These are phyloP conservation scores for Dinocampus coccinellae DNA, from an alignment of 2,888 invertebrate genomes.

Conservation along the genomic window DNA sequence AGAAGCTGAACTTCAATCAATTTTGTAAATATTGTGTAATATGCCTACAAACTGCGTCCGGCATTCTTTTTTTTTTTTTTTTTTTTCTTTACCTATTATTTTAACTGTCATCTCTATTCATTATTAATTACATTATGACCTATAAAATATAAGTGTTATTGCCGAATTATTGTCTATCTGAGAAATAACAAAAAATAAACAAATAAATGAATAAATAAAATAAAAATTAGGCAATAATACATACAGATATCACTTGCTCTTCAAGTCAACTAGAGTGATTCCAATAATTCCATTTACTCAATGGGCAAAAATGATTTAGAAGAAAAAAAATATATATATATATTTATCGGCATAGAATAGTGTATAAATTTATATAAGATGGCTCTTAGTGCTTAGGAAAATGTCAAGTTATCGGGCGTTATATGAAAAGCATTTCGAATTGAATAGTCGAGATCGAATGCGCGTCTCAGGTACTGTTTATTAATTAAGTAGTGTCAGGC, in stretches of 20 bases:
- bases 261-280: neutral
- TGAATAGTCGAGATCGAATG: slow-evolving; percentile 28
- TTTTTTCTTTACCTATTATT: slow-evolving; percentile 2
- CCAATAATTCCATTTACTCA: neutral
- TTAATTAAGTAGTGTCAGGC: slow-evolving; percentile 34
- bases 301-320: neutral
- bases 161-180: neutral
- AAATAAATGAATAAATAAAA: neutral
- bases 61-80: slow-evolving; percentile 41
- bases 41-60: slow-evolving; percentile 57
- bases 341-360: slow-evolving; percentile 37
- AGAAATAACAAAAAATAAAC: too few species aligned
- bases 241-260: neutral
- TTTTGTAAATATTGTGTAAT: slow-evolving; percentile 66
- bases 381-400: slow-evolving; percentile 53
- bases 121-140: neutral
- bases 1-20: slow-evolving; percentile 52
- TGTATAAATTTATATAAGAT: slow-evolving; percentile 54
- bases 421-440: neutral
- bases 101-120: slow-evolving; percentile 9
- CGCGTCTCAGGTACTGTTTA: slow-evolving; percentile 36
- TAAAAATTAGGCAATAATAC: neutral
- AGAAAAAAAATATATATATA: too few species aligned
- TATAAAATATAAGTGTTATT: neutral
- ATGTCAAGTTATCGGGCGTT: slow-evolving; percentile 12